Evolutionary conservation across 2,888 invertebrate species (phyloP).

Genomic region (Ormyrus nitidulus): DNA sequence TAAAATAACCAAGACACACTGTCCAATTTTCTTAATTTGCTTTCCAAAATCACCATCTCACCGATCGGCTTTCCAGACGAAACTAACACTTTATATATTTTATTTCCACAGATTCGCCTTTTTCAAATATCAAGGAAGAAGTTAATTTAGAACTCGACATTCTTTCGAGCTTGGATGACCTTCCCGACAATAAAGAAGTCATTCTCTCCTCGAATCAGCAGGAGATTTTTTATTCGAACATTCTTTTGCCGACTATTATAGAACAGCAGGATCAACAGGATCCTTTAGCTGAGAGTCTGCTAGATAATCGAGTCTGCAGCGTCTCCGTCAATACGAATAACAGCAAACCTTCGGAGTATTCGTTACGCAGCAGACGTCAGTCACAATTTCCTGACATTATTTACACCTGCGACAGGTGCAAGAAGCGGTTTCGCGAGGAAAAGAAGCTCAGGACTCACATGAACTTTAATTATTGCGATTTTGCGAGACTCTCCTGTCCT

Average conservation of each 20-base stretch:
- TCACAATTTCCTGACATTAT: background rate
- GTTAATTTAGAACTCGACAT: slow-evolving; percentile 31
- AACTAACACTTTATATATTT: background rate
- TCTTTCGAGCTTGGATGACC: background rate
- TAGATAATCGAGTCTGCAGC: background rate
- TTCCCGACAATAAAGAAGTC: background rate
- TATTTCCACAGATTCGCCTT: slow-evolving; percentile 15
- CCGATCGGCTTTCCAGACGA: too few relatives aligned
- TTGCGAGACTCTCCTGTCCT: slow-evolving; percentile 21
- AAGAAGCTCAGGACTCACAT: slow-evolving; percentile 16
- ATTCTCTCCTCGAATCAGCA: too few relatives aligned
- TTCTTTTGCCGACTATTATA: too few relatives aligned
- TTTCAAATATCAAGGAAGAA: slow-evolving; percentile 27
- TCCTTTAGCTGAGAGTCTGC: too few relatives aligned
- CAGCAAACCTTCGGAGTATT: background rate
- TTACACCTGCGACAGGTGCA: slow-evolving; percentile 28
- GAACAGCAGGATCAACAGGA: too few relatives aligned
- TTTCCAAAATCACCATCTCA: too few relatives aligned
- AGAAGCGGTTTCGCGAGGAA: slow-evolving; percentile 1
- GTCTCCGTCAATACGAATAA: background rate
- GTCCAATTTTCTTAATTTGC: too few relatives aligned
- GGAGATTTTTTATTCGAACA: too few relatives aligned
- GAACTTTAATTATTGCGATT: slow-evolving; percentile 34
- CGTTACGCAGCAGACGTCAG: too few relatives aligned
- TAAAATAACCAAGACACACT: background rate